A percentile compares a stretch with the other conserved stretches of the same genome.
These are phyloP conservation scores for Lissocephala sabroskyi DNA, from an alignment of 2,888 invertebrate genomes.

Conservation along the genomic window DNA sequence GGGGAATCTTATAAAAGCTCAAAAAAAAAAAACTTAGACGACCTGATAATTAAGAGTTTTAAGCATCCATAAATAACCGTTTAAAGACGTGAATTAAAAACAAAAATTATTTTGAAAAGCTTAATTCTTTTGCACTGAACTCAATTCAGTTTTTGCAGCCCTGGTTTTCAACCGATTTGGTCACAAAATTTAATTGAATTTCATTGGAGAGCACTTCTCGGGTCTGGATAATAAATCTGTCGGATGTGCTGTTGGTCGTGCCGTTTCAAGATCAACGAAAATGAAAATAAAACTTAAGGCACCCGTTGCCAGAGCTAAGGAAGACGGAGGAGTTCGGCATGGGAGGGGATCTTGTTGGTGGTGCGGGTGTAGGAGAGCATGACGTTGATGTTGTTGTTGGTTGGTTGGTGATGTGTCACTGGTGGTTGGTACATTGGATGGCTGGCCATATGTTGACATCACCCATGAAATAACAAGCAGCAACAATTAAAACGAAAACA, in stretches of 20 bases:
- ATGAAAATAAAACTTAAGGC: background rate
- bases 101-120: slow-evolving; percentile 16
- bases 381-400: too few relatives aligned
- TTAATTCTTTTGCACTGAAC: slow-evolving; percentile 15
- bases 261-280: background rate
- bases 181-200: slow-evolving; percentile 15
- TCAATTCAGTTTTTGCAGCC: background rate
- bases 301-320: background rate
- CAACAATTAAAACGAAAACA: slow-evolving; percentile 8
- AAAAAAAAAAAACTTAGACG: too few relatives aligned
- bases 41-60: too few relatives aligned
- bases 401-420: too few relatives aligned
- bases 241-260: slow-evolving; percentile 5
- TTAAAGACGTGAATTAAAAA: too few relatives aligned
- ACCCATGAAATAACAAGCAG: slow-evolving; percentile 6
- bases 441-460: slow-evolving; percentile 11
- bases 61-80: too few relatives aligned
- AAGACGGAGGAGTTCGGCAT: background rate
- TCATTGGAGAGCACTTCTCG: slow-evolving; percentile 3
- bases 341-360: background rate
- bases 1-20: too few relatives aligned
- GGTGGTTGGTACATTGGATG: too few relatives aligned
- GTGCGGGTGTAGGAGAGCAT: too few relatives aligned
- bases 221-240: slow-evolving; percentile 15
- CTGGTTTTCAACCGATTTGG: too few relatives aligned